phyloP scores from a whole-genome alignment of 1,140 invertebrate species.

The Trichonephila clavata region DNA sequence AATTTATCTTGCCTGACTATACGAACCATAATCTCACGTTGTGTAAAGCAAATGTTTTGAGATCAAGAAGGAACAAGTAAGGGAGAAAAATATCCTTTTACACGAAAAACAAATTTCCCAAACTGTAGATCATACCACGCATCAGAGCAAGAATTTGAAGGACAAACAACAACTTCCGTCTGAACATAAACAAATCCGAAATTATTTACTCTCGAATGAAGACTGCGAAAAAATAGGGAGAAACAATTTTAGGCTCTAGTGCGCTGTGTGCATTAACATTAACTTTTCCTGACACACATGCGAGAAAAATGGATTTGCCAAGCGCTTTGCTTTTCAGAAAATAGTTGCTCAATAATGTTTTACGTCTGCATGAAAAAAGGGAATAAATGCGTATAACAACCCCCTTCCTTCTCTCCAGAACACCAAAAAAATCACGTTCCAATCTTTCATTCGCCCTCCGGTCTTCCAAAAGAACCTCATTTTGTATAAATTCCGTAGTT shows the following conservation, averaged over 20 bases:
- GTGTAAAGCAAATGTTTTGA: no score
- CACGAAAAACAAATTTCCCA: not conserved
- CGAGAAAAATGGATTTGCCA: not conserved
- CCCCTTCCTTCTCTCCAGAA: not conserved
- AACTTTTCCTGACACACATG: not conserved
- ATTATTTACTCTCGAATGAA: not conserved
- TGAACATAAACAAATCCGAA: not conserved
- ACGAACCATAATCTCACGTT: no score
- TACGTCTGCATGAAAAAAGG: not conserved
- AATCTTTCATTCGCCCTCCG: conserved; percentile 8
- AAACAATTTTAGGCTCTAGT: conserved; percentile 6
- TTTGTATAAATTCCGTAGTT: conserved; percentile 19
- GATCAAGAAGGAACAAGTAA: no score
- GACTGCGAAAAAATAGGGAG: not conserved
- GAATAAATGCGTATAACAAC: not conserved
- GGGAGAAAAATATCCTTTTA: no score
- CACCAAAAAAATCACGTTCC: not conserved
- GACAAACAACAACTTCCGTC: not conserved
- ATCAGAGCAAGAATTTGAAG: not conserved
- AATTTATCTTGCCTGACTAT: no score
- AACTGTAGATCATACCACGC: not conserved
- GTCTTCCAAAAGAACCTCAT: not conserved
- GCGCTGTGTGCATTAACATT: not conserved
- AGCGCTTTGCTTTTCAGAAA: not conserved
- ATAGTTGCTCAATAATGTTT: conserved; percentile 5